Base-by-base conservation (phyloP, 2,888 invertebrate genomes). In the Phengaris arion region DNA sequence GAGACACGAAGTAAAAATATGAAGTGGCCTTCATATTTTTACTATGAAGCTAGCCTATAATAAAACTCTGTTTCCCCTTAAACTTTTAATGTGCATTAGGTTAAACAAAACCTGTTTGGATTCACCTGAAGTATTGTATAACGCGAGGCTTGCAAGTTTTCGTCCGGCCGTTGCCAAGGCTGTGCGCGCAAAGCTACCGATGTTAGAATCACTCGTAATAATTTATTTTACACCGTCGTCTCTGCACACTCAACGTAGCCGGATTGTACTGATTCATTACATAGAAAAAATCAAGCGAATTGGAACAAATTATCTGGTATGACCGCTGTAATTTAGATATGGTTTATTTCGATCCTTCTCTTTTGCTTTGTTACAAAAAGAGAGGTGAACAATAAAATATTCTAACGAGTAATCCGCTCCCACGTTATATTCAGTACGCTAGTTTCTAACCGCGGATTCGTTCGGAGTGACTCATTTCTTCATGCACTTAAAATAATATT, bases 91-190 rank as follows among this genome's bases (percentile, higher is more conserved):
- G 81, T 80, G 79, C 80, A 81, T 80, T 80, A 81, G 81, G 81
- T 82, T 81, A 83, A 82, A 81, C 79, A 79, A 82, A 83, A 83
- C 83, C 83, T 79, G 83, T 83, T 83, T 79, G 75, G 75, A 79
- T 77, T 79, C 79, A 78, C 79, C 79, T 81, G 79, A 82, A 80
- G 83, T 81, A 81, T 83, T 83, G 83, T 81, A 83, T 82, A 82
- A 82, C 81, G 83, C 82, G 83, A 80, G 82, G 82, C 80, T 78
- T 79, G 74, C 76, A 80, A 76, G 79, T 81, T 81, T 79, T 79
- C 81, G 80, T 79, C 80, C 82, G 80, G 79, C 79, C 79, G 78
- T 79, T 79, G 80, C 79, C 80, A 81, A 82, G 82, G 82, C 79
- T 81, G 81, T 79, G 81, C 81, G 78, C 81, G 78, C 81, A 81